These are phyloP conservation scores for Scaptomyza parva DNA, from an alignment of 2,888 invertebrate genomes.

Conservation along the genomic window DNA sequence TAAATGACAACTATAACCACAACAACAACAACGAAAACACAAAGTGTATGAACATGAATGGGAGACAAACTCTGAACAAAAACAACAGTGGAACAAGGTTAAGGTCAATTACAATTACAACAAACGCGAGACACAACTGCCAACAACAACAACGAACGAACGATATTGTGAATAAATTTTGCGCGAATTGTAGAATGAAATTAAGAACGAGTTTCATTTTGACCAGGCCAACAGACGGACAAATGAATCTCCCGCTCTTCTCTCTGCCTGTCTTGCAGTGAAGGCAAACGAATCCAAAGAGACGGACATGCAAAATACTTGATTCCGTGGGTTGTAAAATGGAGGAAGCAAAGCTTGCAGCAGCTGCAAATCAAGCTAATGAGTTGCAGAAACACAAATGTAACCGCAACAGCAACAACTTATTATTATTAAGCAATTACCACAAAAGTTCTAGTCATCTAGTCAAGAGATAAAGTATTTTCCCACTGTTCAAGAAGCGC, in stretches of 20 bases:
- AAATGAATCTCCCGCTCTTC: background rate
- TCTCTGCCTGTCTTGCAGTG: no score
- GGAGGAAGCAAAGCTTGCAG: conserved; percentile 52
- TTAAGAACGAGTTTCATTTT: conserved; percentile 72
- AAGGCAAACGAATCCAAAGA: conserved; percentile 5
- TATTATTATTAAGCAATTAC: conserved; percentile 62
- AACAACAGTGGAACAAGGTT: conserved; percentile 68
- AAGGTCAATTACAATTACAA: conserved; percentile 71
- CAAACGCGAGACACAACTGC: conserved; percentile 30
- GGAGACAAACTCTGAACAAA: conserved; percentile 21
- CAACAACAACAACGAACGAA: no score
- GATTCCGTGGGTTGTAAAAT: conserved; percentile 27
- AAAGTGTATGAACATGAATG: conserved; percentile 23
- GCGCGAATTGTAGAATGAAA: conserved; percentile 63
- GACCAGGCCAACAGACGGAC: conserved; percentile 23
- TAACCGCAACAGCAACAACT: conserved; percentile 2
- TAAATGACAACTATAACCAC: conserved; percentile 12
- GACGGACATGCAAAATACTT: conserved; percentile 29
- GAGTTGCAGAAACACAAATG: conserved; percentile 17
- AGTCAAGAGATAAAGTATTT: conserved; percentile 33
- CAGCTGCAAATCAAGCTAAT: conserved; percentile 59
- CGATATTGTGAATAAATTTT: conserved; percentile 68
- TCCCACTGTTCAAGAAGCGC: conserved; percentile 60
- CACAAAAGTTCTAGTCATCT: conserved; percentile 41
- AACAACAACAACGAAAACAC: conserved; percentile 18